Evolutionary conservation across 2,888 invertebrate species (phyloP), one percentile per base, ranked within the genome.

Genomic region (Eupithecia inturbata): DNA sequence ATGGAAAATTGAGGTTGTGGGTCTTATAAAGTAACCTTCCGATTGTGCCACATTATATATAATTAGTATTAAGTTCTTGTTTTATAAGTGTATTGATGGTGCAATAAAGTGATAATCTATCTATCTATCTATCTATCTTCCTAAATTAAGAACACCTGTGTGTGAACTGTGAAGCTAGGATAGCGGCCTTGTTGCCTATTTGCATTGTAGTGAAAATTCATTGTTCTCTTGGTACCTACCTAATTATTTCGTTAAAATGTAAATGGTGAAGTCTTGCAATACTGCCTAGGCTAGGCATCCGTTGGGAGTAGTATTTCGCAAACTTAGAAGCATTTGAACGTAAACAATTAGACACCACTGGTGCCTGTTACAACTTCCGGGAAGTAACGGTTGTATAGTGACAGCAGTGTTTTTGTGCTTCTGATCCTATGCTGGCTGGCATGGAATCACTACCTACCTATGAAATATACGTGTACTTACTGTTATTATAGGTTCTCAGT

Each of bases 161-260:
- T 57, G 26, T 57, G 57, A 57, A 14, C 57, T 14, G 57, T 49
- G 67, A 28, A 74, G 22, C 57, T 28, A 41, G 41, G 33, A 33
- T 67, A 57, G 22, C 33, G 70, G 67, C 72, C 72, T 72, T 72
- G 67, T 68, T 68, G 39, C 67, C 64, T 39, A 71, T 71, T 73
- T 69, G 31, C 63, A 60, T 63, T 62, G 72, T 72, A 68, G 31
- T 72, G 14, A 67, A 68, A 81, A 83, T 82, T 84, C 83, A 86
- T 84, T 88, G 86, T 86, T 85, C 83, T 77, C 53, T 49, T 53
- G 53, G 33, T 53, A n/a, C n/a, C n/a, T n/a, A n/a, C n/a, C n/a
- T n/a, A 68, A 72, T 67, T 63, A 74, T 75, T 74, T 74, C 64
- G 76, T 72, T 79, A 76, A 78, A 64, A 64, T 33, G 63, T 80